These are phyloP conservation scores for Nerophis ophidion DNA, from an alignment of 2,113 vertebrate species.

Conservation along the genomic window DNA sequence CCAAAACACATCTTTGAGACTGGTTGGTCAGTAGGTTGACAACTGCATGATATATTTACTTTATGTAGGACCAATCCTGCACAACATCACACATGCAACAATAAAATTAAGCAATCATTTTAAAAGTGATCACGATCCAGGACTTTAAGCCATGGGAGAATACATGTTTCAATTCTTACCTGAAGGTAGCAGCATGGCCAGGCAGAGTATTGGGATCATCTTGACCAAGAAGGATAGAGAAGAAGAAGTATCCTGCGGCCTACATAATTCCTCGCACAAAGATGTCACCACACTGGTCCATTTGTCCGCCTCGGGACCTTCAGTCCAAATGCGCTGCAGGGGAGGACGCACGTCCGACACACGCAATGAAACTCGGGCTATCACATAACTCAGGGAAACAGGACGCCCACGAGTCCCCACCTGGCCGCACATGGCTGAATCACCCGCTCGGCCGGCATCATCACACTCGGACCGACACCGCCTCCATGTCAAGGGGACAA, in stretches of 20 bases:
- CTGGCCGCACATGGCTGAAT: constrained; percentile 50
- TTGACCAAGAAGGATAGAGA: constrained; percentile 28
- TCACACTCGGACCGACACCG: neutral
- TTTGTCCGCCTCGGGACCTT: constrained; percentile 14
- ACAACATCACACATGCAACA: neutral
- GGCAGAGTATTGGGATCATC: constrained; percentile 42
- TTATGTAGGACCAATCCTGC: neutral
- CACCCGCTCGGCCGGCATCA: constrained; percentile 38
- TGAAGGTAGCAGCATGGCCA: constrained; percentile 58
- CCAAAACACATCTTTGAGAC: neutral
- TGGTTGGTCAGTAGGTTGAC: neutral
- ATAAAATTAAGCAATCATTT: neutral
- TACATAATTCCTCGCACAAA: constrained; percentile 43
- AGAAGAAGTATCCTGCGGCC: neutral
- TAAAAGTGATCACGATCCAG: no score
- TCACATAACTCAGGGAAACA: constrained; percentile 70
- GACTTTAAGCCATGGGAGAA: neutral
- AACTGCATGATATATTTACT: neutral
- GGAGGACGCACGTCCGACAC: constrained; percentile 38
- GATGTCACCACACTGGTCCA: constrained; percentile 37
- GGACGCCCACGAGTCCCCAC: constrained; percentile 55
- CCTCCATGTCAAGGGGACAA: neutral
- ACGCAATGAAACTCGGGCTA: constrained; percentile 68
- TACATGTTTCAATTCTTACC: constrained; percentile 48
- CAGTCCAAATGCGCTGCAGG: constrained; percentile 46